These are phyloP conservation scores for Hapalemur alaotrensis DNA, from an alignment of 2,797 vertebrate species.

Conservation along the genomic window DNA sequence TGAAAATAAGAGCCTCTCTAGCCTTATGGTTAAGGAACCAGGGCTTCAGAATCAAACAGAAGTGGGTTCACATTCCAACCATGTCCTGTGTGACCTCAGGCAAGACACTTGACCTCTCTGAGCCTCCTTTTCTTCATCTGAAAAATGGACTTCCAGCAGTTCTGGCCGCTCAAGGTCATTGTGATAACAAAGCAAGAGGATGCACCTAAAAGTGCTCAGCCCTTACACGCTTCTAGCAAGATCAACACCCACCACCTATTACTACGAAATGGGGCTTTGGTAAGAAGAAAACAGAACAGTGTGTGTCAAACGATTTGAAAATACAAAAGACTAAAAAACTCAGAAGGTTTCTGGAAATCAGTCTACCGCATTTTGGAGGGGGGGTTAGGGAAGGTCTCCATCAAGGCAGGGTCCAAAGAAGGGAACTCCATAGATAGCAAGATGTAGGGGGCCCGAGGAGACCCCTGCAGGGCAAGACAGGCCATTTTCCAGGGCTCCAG, in stretches of 20 bases:
- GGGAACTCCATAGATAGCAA: background rate
- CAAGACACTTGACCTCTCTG: background rate
- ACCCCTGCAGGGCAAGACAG: background rate
- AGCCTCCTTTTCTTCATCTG: background rate
- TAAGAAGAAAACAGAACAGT: background rate
- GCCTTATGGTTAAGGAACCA: background rate
- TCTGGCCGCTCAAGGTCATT: slow-evolving; percentile 65
- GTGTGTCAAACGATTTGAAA: background rate
- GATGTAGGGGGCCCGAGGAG: background rate
- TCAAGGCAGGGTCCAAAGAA: background rate
- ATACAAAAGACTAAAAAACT: background rate
- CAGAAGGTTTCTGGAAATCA: background rate
- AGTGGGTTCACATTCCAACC: background rate
- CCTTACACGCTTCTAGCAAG: background rate
- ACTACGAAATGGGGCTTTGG: background rate
- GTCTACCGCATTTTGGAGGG: background rate
- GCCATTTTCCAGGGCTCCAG: background rate
- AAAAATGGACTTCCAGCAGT: background rate
- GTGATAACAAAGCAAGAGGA: slow-evolving; percentile 81
- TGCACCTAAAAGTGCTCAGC: background rate
- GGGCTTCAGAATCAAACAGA: background rate
- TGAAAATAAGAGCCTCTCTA: background rate
- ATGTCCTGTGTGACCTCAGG: background rate
- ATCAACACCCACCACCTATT: background rate
- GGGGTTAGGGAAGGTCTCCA: background rate